phyloP scores from a whole-genome alignment of 2,113 vertebrate species.

The Gymnobelideus leadbeateri region DNA sequence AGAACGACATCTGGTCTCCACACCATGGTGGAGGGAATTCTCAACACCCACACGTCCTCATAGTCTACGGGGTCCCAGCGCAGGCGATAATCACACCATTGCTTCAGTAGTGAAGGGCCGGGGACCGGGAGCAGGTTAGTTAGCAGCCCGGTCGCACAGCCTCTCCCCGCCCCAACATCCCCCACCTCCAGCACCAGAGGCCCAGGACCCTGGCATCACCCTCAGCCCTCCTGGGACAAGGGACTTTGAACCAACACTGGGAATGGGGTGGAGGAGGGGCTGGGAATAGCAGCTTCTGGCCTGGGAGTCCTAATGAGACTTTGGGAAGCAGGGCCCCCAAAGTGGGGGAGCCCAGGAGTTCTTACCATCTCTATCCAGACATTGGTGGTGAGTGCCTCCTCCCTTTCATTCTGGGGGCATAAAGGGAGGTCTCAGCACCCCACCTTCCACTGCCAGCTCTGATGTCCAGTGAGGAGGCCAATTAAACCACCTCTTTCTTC shows the following conservation, averaged over 20 bases:
- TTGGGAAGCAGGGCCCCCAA: neutral
- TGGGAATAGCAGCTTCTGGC: neutral
- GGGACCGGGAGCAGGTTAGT: neutral
- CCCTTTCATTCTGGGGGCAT: conserved; percentile 90
- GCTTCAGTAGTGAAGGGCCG: conserved; percentile 78
- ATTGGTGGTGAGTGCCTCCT: conserved; percentile 94
- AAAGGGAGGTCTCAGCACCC: conserved; percentile 54
- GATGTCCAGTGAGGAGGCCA: fast-evolving
- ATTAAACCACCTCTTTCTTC: neutral
- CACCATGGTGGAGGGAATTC: conserved; percentile 93
- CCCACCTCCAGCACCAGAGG: neutral
- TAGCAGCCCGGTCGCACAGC: neutral
- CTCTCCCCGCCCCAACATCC: fast-evolving
- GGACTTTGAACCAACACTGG: too few relatives aligned
- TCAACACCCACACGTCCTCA: conserved; percentile 86
- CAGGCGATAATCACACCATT: conserved; percentile 94
- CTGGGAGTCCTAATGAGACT: neutral
- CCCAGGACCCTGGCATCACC: neutral
- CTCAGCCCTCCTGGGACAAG: neutral
- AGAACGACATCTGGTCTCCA: conserved; percentile 95
- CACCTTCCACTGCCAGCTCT: neutral
- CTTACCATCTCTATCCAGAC: conserved; percentile 98
- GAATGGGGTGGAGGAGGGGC: neutral
- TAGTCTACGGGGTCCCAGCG: conserved; percentile 90
- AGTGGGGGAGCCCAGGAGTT: neutral